Evolutionary conservation across 2,113 vertebrate species (phyloP), one percentile per base, ranked within the genome.

Genomic region (Tretioscincus oriximinensis): DNA sequence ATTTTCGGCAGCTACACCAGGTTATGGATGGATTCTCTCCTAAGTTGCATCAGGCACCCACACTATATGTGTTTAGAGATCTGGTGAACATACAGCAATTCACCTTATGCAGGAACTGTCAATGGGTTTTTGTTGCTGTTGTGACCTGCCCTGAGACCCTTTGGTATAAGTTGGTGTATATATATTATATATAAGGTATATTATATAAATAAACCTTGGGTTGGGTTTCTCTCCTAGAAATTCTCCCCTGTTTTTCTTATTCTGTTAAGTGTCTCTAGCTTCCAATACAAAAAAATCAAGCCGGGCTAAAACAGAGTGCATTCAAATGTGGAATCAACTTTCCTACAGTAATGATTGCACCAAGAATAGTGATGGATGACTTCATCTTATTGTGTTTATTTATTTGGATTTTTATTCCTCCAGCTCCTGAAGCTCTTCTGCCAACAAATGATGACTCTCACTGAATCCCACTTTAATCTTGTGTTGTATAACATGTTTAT

Each of bases 361-460:
- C 60, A 51, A 4, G 61, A 65, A 73, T 41, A 63, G 54, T 18
- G 49, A 73, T 54, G 45, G 8, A 18, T 65, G 78, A 35, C 14
- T 66, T 51, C 63, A 66, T 51, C 16, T 66, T 73, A 51, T 51
- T 64, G 22, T 45, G n/a, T 63, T 29, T 22, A 24, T 80, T 72
- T 73, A 22, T 73, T 64, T 73, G 41, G 24, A 73, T 65, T 76
- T 65, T 65, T 65, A n/a, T 47, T 76, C 61, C 35, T 76, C 16
- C 74, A 73, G 69, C 28, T 72, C 78, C 45, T 65, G 61, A 80
- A 35, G 45, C 60, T 65, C 9, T 67, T 47, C 28, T 67, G 64
- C n/a, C 76, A 66, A 22, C 63, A 31, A 31, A 77, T 5, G n/a
- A 51, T 51, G 41, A 28, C 61, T 77, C 73, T 41, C 47, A 47